Evolutionary conservation across 2,797 vertebrate species (phyloP).

Genomic region (Fringilla coelebs): DNA sequence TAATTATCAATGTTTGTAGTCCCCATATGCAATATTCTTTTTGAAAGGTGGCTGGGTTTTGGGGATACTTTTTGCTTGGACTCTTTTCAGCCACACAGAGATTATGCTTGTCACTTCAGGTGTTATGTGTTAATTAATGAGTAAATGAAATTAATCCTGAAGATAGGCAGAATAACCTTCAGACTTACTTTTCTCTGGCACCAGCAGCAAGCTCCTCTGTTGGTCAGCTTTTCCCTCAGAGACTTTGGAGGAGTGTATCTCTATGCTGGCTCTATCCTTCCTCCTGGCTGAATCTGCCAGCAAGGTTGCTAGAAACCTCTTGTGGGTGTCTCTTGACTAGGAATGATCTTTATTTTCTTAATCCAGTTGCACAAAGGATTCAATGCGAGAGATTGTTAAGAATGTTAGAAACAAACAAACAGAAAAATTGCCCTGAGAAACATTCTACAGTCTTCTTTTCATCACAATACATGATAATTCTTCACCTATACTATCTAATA

Average conservation of each 20-base stretch:
- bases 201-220: not conserved
- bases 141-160: conserved; percentile 9
- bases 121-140: conserved; percentile 4
- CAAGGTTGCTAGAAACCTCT: not conserved
- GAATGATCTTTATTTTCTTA: not conserved
- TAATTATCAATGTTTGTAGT: not conserved
- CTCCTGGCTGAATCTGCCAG: not conserved
- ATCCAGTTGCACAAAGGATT: not conserved
- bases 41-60: not conserved
- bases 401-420: not conserved
- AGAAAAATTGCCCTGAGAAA: not conserved
- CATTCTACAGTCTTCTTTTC: not conserved
- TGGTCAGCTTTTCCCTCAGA: not conserved
- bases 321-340: not conserved
- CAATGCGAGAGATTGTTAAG: not conserved
- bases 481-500: not conserved
- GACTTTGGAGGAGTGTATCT: not conserved
- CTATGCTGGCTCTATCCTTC: not conserved
- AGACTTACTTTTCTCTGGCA: not conserved
- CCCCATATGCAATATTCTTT: not conserved
- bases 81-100: not conserved
- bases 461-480: not conserved
- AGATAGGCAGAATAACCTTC: not conserved
- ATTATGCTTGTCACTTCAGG: not conserved
- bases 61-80: not conserved